These are phyloP conservation scores for Netelia inedita DNA, from an alignment of 2,888 invertebrate genomes.

Conservation along the genomic window DNA sequence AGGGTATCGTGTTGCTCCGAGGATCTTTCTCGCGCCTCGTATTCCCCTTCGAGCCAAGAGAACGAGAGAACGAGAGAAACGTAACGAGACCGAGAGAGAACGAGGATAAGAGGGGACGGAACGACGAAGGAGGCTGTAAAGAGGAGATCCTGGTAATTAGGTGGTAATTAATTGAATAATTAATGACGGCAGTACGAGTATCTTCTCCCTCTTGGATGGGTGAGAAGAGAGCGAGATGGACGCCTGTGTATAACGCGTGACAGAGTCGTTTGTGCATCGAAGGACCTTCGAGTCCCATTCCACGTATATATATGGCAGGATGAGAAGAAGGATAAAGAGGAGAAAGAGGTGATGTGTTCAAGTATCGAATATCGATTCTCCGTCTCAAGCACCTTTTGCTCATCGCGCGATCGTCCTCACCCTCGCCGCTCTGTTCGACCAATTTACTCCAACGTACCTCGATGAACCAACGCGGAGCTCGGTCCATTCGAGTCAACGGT, in stretches of 20 bases:
- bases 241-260: constrained; percentile 47
- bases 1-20: constrained; percentile 56
- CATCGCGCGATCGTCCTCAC: constrained; percentile 27
- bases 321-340: not conserved
- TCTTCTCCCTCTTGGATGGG: constrained; percentile 12
- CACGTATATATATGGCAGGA: not conserved
- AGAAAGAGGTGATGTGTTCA: constrained; percentile 34
- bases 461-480: no score
- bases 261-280: constrained; percentile 45
- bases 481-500: not conserved
- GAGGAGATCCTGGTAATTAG: constrained; percentile 80
- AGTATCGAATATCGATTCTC: constrained; percentile 72
- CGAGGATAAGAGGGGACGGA: constrained; percentile 26
- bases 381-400: constrained; percentile 47
- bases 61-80: constrained; percentile 31
- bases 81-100: constrained; percentile 41
- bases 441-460: not conserved
- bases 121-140: constrained; percentile 64
- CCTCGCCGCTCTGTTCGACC: constrained; percentile 25
- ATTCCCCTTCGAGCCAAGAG: constrained; percentile 58
- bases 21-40: constrained; percentile 48
- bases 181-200: constrained; percentile 75
- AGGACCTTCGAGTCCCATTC: constrained; percentile 14
- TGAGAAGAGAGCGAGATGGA: constrained; percentile 41
- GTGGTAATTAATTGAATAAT: constrained; percentile 82